A percentile compares a stretch with the other conserved stretches of the same genome.
Evolutionary conservation across 2,113 vertebrate genomes (phyloP).

Genomic region (Cheirogaleus medius): DNA sequence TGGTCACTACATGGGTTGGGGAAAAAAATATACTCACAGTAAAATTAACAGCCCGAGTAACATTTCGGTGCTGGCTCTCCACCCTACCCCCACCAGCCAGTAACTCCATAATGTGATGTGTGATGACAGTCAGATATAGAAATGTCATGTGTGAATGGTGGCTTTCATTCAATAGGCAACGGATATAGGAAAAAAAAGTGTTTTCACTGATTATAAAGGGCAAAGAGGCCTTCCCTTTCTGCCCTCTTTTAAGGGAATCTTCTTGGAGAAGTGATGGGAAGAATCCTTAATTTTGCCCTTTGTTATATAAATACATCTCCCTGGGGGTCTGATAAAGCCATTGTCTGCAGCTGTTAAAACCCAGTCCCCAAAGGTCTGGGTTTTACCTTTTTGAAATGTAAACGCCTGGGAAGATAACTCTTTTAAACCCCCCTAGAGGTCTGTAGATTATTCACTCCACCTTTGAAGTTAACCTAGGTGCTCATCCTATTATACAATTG

Average conservation of each 20-base stretch:
- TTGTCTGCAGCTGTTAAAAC: neutral
- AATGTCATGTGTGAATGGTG: neutral
- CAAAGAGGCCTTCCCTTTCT: neutral
- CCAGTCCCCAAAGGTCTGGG: neutral
- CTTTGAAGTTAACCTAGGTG: neutral
- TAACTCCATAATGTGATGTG: neutral
- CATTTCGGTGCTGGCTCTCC: neutral
- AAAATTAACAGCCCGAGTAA: neutral
- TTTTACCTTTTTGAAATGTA: neutral
- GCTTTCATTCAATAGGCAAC: neutral
- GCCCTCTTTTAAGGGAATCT: neutral
- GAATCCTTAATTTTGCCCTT: neutral
- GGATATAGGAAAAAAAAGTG: neutral
- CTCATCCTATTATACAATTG: neutral
- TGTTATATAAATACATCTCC: neutral
- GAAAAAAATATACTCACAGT: neutral
- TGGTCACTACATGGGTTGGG: neutral
- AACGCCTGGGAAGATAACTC: neutral
- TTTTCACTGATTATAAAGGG: neutral
- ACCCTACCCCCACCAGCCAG: neutral
- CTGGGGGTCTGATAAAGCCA: neutral
- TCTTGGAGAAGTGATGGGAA: neutral
- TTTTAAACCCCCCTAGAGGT: neutral
- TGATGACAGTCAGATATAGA: neutral
- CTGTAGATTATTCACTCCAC: neutral